Evolutionary conservation across 2,113 vertebrate genomes (phyloP), one percentile per base, ranked within the genome.

Genomic region (Halichoerus grypus): DNA sequence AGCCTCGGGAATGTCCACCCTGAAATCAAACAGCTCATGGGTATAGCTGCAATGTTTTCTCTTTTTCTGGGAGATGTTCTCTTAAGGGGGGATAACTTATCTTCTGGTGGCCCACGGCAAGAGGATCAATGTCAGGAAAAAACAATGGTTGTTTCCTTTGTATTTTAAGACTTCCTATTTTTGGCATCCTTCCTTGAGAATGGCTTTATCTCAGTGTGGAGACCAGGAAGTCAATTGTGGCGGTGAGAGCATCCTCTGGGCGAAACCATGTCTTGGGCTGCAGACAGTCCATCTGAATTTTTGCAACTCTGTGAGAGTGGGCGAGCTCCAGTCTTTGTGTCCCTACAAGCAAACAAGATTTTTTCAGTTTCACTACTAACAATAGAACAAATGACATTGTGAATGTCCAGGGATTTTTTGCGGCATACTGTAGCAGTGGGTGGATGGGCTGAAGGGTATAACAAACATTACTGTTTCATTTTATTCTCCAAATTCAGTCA

Each of bases 151-250:
- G 88, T 94, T 97, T 96, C 95, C 94, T 95, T 93, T 94, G 96
- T 98, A 97, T 98, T 97, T 94, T 97, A 88, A 97, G 97, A 94
- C 87, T 97, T 97, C 96, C 98, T 97, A 94, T 96, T 95, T 81
- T 88, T 97, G 97, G 88, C 84, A 93, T 97, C 79, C 95, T 97
- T 97, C 97, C 95, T 53, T 28, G n/a, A 97, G 79, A 91, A 93
- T 91, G 89, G 65, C 85, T 97, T 98, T 98, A 98, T 98, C 98
- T 98, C 85, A 1, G 24, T 2, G 4, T 61, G 39, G 96, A 96
- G 79, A 86, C 91, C 82, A 95, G 98, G 96, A 98, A 97, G 93
- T 95, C 39, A 59, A 82, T 89, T 98, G 94, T 97, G 91, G 88
- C 57, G 65, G 22, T 65, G 67, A 72, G 84, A 86, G 88, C 71